phyloP scores from a whole-genome alignment of 2,113 vertebrate genomes.

The Brachypodius melanocephalos region DNA sequence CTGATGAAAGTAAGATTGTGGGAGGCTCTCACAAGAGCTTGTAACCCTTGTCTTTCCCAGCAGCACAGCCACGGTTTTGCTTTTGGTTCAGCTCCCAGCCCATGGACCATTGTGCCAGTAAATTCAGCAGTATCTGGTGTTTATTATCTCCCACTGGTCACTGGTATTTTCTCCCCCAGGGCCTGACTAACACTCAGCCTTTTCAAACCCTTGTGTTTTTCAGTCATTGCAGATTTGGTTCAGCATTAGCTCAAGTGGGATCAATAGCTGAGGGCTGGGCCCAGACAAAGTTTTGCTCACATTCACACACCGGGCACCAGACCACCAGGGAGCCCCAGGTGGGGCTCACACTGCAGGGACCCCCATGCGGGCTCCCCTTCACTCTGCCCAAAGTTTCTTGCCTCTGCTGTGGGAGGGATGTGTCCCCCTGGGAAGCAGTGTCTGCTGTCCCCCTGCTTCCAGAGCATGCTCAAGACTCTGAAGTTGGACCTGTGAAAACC shows the following conservation, averaged over 20 bases:
- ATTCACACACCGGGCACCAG: rapidly evolving
- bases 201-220: background rate
- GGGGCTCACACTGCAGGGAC: rapidly evolving
- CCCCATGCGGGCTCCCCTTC: background rate
- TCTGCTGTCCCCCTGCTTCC: background rate
- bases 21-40: background rate
- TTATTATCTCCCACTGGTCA: background rate
- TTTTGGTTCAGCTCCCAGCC: background rate
- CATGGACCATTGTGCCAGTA: background rate
- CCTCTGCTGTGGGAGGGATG: background rate
- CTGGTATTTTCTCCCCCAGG: background rate
- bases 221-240: background rate
- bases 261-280: background rate
- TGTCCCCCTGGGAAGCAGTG: background rate
- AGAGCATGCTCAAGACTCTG: background rate
- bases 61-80: background rate
- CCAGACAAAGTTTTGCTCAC: background rate
- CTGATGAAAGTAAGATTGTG: background rate
- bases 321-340: background rate
- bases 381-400: background rate
- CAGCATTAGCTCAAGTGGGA: background rate
- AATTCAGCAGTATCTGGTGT: background rate
- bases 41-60: background rate
- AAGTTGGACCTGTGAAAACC: background rate
- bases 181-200: background rate